Conservation (phyloP, 92 coral and sea anemone genomes). For the Paramuricea clavata region DNA sequence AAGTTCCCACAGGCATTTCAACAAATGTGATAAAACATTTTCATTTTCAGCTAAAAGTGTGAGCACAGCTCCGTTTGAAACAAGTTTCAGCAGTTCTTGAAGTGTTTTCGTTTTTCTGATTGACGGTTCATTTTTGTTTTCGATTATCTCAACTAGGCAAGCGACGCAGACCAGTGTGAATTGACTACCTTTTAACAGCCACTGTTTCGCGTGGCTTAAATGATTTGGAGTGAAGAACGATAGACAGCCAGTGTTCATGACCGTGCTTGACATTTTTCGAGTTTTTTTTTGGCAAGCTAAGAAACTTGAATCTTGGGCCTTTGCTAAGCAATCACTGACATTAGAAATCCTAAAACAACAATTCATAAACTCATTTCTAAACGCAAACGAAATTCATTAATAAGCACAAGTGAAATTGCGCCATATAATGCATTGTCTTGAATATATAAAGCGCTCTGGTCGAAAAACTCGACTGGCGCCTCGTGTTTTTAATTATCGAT, state of each 20-base stretch:
- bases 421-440: too few species aligned
- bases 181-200: conserved; percentile 77
- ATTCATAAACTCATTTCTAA: too few species aligned
- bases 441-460: too few species aligned
- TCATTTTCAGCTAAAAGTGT: conserved; percentile 62
- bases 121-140: conserved; percentile 65
- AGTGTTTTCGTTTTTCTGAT: conserved; percentile 84
- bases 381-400: too few species aligned
- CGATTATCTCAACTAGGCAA: conserved; percentile 89
- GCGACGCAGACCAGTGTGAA: conserved; percentile 84
- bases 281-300: neutral
- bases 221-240: conserved; percentile 87
- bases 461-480: too few species aligned
- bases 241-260: conserved; percentile 46
- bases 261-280: neutral
- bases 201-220: conserved; percentile 77
- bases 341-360: neutral
- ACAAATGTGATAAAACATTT: conserved; percentile 72
- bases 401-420: too few species aligned
- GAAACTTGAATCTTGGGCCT: neutral
- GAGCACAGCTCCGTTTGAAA: conserved; percentile 70
- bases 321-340: too few species aligned
- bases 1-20: conserved; percentile 70
- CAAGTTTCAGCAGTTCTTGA: conserved; percentile 72
- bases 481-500: too few species aligned